Evolutionary conservation across 2,888 invertebrate species (phyloP).

Genomic region (Drosophila tanythrix): DNA sequence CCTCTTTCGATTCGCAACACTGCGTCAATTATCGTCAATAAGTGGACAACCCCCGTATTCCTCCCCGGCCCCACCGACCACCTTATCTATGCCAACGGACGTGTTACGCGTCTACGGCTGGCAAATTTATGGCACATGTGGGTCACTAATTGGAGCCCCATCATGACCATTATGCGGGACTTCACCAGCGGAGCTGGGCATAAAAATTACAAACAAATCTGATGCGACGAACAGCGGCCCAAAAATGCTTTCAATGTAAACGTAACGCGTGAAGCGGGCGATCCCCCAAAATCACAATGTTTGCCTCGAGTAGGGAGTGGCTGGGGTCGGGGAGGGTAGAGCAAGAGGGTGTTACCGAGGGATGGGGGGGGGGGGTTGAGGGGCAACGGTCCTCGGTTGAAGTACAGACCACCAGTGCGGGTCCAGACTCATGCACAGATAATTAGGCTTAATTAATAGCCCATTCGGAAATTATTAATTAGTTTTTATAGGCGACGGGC

Average conservation of each 20-base stretch:
- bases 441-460: conserved; percentile 86
- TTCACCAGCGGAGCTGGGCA: conserved; percentile 14
- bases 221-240: conserved; percentile 38
- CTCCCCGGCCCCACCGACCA: background rate
- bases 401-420: conserved; percentile 65
- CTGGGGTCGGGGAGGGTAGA: background rate
- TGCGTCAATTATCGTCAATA: conserved; percentile 28
- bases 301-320: conserved; percentile 6
- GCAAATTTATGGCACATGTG: conserved; percentile 54
- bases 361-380: too few species aligned
- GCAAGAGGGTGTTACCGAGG: background rate
- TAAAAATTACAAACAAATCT: conserved; percentile 64
- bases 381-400: conserved; percentile 37
- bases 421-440: conserved; percentile 81
- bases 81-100: background rate
- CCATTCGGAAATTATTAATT: conserved; percentile 86
- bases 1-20: conserved; percentile 12
- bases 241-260: conserved; percentile 38
- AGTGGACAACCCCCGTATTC: conserved; percentile 2
- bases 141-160: conserved; percentile 69
- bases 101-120: conserved; percentile 20
- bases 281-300: conserved; percentile 31
- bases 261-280: conserved; percentile 2
- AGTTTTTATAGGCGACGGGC: conserved; percentile 85
- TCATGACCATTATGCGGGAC: conserved; percentile 81